These are phyloP conservation scores for Toxotes chatareus DNA, from an alignment of 2,113 vertebrate genomes.

Conservation along the genomic window DNA sequence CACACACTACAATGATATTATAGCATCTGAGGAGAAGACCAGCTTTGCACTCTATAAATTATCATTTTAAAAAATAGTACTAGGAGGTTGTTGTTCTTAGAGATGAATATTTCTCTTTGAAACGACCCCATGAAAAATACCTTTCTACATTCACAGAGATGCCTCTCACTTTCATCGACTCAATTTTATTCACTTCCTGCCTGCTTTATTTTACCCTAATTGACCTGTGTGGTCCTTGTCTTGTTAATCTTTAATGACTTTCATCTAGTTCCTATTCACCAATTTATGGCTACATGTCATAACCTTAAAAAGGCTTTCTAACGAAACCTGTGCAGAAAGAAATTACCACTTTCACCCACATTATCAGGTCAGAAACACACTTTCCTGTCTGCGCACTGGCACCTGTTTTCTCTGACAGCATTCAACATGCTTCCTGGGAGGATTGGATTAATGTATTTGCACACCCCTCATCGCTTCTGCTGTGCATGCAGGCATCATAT, in stretches of 20 bases:
- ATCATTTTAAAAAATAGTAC: not conserved
- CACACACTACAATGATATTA: not conserved
- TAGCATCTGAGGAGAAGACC: constrained; percentile 5
- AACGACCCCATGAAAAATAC: constrained; percentile 21
- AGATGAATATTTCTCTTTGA: constrained; percentile 47
- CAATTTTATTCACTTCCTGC: constrained; percentile 55
- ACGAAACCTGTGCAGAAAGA: constrained; percentile 31
- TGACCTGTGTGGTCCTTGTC: constrained; percentile 44
- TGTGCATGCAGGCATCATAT: constrained; percentile 27
- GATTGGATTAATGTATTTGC: constrained; percentile 28
- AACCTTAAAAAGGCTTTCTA: constrained; percentile 40
- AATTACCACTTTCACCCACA: constrained; percentile 46
- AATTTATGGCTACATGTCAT: constrained; percentile 52
- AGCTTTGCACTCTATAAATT: constrained; percentile 1
- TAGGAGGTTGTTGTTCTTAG: constrained; percentile 14
- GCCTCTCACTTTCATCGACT: constrained; percentile 44
- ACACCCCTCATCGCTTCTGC: constrained; percentile 36
- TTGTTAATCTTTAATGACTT: constrained; percentile 67
- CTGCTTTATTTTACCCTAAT: constrained; percentile 51
- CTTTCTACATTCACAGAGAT: constrained; percentile 6
- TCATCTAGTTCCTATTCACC: constrained; percentile 53
- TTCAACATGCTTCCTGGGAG: constrained; percentile 36
- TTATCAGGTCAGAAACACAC: constrained; percentile 59
- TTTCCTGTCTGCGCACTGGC: constrained; percentile 31
- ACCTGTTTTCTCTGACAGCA: constrained; percentile 35